Evolutionary conservation across 2,888 invertebrate species (phyloP).

Genomic region (Cheilosia impressa): DNA sequence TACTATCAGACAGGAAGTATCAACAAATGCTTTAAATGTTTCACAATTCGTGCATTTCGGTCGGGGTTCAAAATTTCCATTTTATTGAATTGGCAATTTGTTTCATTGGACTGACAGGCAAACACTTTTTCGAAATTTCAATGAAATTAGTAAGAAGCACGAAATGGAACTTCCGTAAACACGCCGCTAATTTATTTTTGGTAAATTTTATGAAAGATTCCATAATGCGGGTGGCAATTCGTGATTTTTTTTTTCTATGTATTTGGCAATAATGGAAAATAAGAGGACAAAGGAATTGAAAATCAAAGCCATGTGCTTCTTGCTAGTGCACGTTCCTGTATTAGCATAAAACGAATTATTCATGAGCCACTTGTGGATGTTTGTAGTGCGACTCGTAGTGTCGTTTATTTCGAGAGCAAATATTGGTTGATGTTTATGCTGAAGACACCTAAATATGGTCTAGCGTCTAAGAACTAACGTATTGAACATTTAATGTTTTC

Average conservation of each 20-base stretch:
- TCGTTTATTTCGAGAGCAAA: constrained; percentile 11
- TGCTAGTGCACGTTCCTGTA: constrained; percentile 40
- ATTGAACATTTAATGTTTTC: too few relatives aligned
- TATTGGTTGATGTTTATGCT: constrained; percentile 1
- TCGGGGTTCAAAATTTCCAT: not conserved
- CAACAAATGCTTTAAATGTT: constrained; percentile 4
- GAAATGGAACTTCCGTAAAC: constrained; percentile 15
- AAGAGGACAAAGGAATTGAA: constrained; percentile 20
- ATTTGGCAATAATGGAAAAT: not conserved
- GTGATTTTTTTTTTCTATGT: not conserved
- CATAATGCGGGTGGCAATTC: not conserved
- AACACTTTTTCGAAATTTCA: constrained; percentile 20
- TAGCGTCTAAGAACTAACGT: too few relatives aligned
- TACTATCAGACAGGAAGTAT: constrained; percentile 26
- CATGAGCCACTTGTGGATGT: constrained; percentile 54
- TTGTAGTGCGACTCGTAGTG: constrained; percentile 34
- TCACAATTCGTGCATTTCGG: not conserved
- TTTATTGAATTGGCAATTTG: not conserved
- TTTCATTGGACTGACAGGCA: not conserved
- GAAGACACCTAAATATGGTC: too few relatives aligned
- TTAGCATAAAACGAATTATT: constrained; percentile 52
- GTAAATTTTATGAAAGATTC: constrained; percentile 24
- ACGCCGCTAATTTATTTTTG: constrained; percentile 9
- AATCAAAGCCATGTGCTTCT: constrained; percentile 37
- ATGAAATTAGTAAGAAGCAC: constrained; percentile 33